Percentiles rank a stretch among this genome's conserved stretches.
phyloP scores from a whole-genome alignment of 2,113 vertebrate genomes.

The Tyrannus savana region DNA sequence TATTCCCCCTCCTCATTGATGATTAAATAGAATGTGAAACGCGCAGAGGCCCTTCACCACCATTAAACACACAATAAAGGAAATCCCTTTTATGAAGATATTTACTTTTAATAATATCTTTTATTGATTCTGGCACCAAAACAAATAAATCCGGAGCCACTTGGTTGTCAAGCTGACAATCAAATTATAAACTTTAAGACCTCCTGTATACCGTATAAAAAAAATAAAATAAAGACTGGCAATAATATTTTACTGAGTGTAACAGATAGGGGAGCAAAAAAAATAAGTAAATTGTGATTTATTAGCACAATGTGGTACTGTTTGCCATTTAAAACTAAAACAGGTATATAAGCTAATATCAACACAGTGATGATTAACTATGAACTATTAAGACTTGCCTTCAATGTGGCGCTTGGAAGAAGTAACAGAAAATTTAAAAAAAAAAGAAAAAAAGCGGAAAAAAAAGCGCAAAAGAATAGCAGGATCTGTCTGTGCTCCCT shows the following conservation, averaged over 20 bases:
- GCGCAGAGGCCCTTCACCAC: conserved; percentile 66
- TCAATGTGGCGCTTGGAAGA: conserved; percentile 77
- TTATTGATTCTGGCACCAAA: conserved; percentile 72
- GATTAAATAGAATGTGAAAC: conserved; percentile 73
- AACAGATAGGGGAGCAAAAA: conserved; percentile 58
- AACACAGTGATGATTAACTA: conserved; percentile 85
- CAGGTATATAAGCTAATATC: conserved; percentile 81
- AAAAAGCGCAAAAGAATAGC: conserved; percentile 65
- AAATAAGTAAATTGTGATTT: conserved; percentile 43
- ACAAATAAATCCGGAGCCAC: conserved; percentile 73
- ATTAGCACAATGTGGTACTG: conserved; percentile 78
- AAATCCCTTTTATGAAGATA: conserved; percentile 70
- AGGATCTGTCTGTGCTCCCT: conserved; percentile 83
- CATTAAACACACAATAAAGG: conserved; percentile 69
- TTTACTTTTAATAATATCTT: conserved; percentile 73
- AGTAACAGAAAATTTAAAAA: conserved; percentile 56
- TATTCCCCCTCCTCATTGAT: neutral
- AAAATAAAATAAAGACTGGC: conserved; percentile 65
- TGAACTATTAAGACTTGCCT: conserved; percentile 79
- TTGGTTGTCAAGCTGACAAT: conserved; percentile 83
- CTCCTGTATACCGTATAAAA: conserved; percentile 47
- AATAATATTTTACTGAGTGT: conserved; percentile 72
- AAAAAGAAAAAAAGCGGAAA: neutral
- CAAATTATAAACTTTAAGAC: conserved; percentile 72
- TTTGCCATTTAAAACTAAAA: conserved; percentile 79